Evolutionary conservation across 2,113 vertebrate genomes (phyloP).

Genomic region (Nicator chloris): DNA sequence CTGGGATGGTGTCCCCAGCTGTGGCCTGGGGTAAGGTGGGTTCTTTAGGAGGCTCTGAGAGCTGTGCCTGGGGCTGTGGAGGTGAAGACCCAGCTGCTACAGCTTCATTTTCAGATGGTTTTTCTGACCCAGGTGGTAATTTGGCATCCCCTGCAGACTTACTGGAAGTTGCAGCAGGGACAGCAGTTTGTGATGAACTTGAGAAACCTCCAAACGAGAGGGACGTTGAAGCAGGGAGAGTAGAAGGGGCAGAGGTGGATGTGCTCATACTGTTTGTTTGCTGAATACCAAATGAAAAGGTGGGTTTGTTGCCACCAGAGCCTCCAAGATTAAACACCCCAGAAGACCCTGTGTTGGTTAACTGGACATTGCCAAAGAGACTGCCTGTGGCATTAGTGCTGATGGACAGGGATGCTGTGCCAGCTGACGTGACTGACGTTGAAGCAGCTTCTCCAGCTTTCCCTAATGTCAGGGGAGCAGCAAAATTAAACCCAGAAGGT

Average conservation of each 20-base stretch:
- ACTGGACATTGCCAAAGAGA: slow-evolving; percentile 52
- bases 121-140: neutral
- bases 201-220: slow-evolving; percentile 59
- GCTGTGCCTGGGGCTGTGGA: neutral
- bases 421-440: neutral
- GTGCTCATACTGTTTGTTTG: neutral
- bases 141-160: slow-evolving; percentile 59
- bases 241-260: slow-evolving; percentile 23
- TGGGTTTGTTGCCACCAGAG: slow-evolving; percentile 42
- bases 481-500: slow-evolving; percentile 69
- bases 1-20: neutral
- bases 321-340: slow-evolving; percentile 72
- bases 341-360: neutral
- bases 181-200: slow-evolving; percentile 14
- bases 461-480: neutral
- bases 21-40: neutral
- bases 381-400: neutral
- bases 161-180: neutral
- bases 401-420: neutral
- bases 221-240: slow-evolving; percentile 42
- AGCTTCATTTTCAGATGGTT: neutral
- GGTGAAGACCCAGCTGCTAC: neutral
- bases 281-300: slow-evolving; percentile 69
- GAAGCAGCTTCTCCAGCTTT: slow-evolving; percentile 68
- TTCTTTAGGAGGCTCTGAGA: slow-evolving; percentile 12